Base-by-base conservation (phyloP, 1,140 invertebrate genomes). In the Pachyrhynchus sulphureomaculatus region DNA sequence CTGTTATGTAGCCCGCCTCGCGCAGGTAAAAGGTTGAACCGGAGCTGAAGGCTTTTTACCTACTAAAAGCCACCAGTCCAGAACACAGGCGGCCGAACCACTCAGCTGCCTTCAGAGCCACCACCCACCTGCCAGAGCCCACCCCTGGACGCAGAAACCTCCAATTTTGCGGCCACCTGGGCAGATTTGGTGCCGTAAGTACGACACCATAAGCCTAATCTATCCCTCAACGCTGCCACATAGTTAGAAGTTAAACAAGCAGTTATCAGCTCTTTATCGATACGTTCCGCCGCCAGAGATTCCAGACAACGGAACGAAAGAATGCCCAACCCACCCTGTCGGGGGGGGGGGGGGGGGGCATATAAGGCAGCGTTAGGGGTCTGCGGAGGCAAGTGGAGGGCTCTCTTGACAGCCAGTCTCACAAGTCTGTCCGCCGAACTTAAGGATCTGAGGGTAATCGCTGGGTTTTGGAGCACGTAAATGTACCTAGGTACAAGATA, bases 361-460 rank as follows among this genome's bases (percentile, higher is more conserved):
- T n/a, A n/a, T n/a, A n/a, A 58, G 24, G 2, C 34, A 17, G n/a
- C n/a, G 18, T 68, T 37, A 0, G 37, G 55, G 1, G 60, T 68
- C 6, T 68, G 57, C 0, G 13, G 17, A 18, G 34, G 20, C 0
- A 68, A 52, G 48, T 70, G 68, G 1, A 68, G 37, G 12, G 24
- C 15, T 2, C 15, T 8, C 24, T 61, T 64, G 0, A 65, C 29
- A 0, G 33, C 10, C 9, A 23, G 15, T 23, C 51, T 41, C 9
- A 71, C 53, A 4, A 71, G 10, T 6, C 65, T 15, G 39, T 69
- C 66, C 1, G 44, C 54, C 10, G 68, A 63, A 0, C 33, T 23
- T 0, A 67, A 42, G 10, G 17, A 29, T 3, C 32, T 34, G 0
- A 8, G 44, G 0, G 61, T 62, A 2, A 66, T 41, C 6, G n/a